Evolutionary conservation across 2,888 invertebrate genomes (phyloP).

Genomic region (Hemicrepidius hirtus): DNA sequence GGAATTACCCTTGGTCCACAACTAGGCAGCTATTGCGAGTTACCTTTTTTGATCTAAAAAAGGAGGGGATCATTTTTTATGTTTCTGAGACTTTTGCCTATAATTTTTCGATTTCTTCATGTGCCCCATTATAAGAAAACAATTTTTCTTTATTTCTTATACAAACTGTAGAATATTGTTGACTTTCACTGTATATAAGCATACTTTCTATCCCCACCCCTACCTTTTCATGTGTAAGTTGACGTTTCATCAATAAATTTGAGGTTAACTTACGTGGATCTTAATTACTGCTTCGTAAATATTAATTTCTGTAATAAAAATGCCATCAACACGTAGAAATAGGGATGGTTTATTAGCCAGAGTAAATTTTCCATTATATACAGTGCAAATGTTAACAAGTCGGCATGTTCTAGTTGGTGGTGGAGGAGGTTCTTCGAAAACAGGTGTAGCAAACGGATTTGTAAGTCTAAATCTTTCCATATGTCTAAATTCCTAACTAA

Average conservation of each 20-base stretch:
- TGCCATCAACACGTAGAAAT: constrained; percentile 77
- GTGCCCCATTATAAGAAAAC: too few species aligned
- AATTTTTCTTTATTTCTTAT: too few species aligned
- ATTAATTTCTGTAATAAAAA: constrained; percentile 60
- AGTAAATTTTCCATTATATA: constrained; percentile 95
- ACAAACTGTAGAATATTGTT: not conserved
- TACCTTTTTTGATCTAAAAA: too few species aligned
- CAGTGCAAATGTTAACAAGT: constrained; percentile 91
- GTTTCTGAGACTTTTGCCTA: too few species aligned
- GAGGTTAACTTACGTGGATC: constrained; percentile 68
- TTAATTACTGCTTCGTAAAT: constrained; percentile 50
- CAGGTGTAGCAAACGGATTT: constrained; percentile 98
- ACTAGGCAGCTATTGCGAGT: too few species aligned
- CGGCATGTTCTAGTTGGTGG: constrained; percentile 97
- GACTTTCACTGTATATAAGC: not conserved
- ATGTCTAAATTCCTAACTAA: constrained; percentile 33
- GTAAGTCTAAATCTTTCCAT: constrained; percentile 77
- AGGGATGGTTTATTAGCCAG: constrained; percentile 86
- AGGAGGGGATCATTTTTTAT: too few species aligned
- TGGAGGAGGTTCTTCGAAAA: constrained; percentile 97
- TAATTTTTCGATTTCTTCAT: too few species aligned
- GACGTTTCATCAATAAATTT: constrained; percentile 9
- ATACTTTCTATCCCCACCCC: not conserved
- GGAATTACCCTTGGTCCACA: too few species aligned
- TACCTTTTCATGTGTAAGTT: not conserved